These are phyloP conservation scores for Istiophorus platypterus DNA, from an alignment of 2,113 vertebrate species.

Conservation along the genomic window DNA sequence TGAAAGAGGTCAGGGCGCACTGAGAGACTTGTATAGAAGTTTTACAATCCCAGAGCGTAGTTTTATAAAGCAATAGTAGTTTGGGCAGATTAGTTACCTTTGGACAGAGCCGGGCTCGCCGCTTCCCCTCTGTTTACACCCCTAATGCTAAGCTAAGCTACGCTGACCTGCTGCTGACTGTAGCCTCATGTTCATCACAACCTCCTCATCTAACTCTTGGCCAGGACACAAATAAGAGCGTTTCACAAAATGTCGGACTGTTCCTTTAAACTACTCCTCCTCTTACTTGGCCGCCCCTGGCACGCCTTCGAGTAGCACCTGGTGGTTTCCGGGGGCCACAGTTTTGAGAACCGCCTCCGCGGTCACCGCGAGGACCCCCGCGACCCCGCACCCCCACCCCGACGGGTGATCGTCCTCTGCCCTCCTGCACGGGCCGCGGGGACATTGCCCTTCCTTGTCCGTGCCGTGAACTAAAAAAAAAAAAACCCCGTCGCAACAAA, in stretches of 20 bases:
- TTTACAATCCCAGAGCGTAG: too few relatives aligned
- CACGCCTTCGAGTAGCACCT: neutral
- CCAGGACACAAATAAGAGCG: neutral
- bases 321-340: constrained; percentile 14
- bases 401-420: constrained; percentile 46
- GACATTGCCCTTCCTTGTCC: constrained; percentile 72
- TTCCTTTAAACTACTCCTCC: neutral
- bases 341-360: constrained; percentile 39
- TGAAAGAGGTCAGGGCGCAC: neutral
- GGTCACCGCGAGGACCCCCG: too few relatives aligned
- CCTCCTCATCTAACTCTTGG: constrained; percentile 11
- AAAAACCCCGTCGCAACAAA: constrained; percentile 65
- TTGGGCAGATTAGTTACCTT: neutral
- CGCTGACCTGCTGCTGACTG: neutral
- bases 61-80: neutral
- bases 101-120: neutral
- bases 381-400: too few relatives aligned
- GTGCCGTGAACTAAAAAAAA: constrained; percentile 46
- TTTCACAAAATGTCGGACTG: neutral
- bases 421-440: constrained; percentile 17
- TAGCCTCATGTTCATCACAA: neutral
- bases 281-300: neutral
- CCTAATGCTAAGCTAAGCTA: constrained; percentile 15
- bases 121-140: neutral
- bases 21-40: neutral